Evolutionary conservation across 2,888 invertebrate species (phyloP).

Genomic region (Xylocampa areola): DNA sequence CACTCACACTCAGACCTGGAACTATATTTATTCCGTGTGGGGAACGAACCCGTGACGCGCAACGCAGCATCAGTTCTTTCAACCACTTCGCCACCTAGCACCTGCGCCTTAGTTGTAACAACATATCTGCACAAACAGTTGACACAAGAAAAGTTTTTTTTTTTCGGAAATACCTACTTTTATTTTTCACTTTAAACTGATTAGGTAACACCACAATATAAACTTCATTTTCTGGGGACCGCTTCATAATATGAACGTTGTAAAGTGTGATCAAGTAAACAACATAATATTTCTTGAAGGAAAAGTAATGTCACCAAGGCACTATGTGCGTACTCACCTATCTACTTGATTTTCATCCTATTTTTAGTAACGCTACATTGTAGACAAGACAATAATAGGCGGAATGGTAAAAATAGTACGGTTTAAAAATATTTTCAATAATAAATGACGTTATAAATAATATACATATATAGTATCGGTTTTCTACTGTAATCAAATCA

Average conservation of each 20-base stretch:
- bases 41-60: too few relatives aligned
- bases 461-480: too few relatives aligned
- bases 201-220: slow-evolving; percentile 62
- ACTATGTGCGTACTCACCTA: slow-evolving; percentile 11
- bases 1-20: too few relatives aligned
- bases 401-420: too few relatives aligned
- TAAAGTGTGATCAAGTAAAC: slow-evolving; percentile 73
- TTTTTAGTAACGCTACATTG: slow-evolving; percentile 16
- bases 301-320: slow-evolving; percentile 46
- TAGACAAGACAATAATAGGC: background rate
- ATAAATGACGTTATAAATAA: too few relatives aligned
- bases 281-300: slow-evolving; percentile 65
- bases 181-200: slow-evolving; percentile 27
- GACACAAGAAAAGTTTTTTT: background rate
- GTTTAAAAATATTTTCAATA: too few relatives aligned
- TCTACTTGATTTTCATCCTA: slow-evolving; percentile 1
- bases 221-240: slow-evolving; percentile 69
- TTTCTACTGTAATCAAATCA: too few relatives aligned
- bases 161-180: background rate
- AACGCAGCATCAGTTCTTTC: too few relatives aligned
- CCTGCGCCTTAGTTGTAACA: too few relatives aligned
- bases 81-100: too few relatives aligned
- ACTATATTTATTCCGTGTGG: too few relatives aligned
- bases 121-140: too few relatives aligned
- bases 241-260: slow-evolving; percentile 66